Base-by-base conservation (phyloP, 2,113 vertebrate species). In the Sitta europaea region DNA sequence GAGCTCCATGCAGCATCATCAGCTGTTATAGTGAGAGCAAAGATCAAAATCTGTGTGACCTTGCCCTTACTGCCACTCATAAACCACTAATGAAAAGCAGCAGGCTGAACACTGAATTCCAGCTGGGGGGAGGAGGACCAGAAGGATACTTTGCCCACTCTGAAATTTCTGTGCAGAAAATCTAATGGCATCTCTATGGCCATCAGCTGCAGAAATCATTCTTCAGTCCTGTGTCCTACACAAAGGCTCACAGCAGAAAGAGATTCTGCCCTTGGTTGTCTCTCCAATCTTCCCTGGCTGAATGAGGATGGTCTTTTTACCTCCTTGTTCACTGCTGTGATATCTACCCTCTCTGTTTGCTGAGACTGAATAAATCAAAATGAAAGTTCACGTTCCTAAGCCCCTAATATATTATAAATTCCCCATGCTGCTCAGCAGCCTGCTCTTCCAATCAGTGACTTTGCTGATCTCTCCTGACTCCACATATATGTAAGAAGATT, bases 381-480 rank as follows among this genome's bases (percentile, higher is more conserved):
- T 54, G 58, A 74, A 92, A 96, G 84, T 83, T 93, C 81, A 88
- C 58, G 48, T 36, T 68, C 55, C 51, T 93, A 92, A 96, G 47
- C 74, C 65, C 45, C 61, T 53, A 35, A 91, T 77, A 77, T 73
- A 78, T 85, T 91, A 92, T 57, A 36, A 85, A 93, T 79, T 92
- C 71, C 58, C 75, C 33, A 13, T 19, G 59, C 67, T 80, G 38
- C 59, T 90, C 82, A 73, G 66, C 80, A 42, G 50, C 51, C 54
- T 73, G 66, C 42, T 91, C 81, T 75, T 86, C 75, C 87, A 76
- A 58, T 71, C 74, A 40, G 15, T 55, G 66, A 48, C 85, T 93
- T 35, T 12, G n/a, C 51, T 63, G 74, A 82, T 93, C 86, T 70
- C 85, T 86, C 88, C 93, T 90, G 92, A 96, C 90, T 93, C 65